Evolutionary conservation across 2,797 vertebrate genomes (phyloP).

Genomic region (Lithobates sylvaticus): DNA sequence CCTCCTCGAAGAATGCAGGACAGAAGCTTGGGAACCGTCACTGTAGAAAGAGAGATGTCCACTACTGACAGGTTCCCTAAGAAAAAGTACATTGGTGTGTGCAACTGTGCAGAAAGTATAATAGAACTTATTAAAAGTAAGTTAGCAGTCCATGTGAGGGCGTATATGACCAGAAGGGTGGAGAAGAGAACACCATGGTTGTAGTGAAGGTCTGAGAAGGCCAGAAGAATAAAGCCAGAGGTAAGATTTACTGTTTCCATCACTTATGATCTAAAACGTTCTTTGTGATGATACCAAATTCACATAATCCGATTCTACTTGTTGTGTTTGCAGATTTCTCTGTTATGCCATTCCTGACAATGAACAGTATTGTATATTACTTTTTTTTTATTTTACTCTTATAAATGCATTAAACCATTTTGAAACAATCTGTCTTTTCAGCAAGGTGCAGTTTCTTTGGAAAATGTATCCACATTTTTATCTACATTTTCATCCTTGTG

Average conservation of each 20-base stretch:
- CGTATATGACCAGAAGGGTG: background rate
- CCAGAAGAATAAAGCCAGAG: background rate
- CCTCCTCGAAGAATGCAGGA: background rate
- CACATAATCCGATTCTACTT: too few relatives aligned
- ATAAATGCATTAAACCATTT: too few relatives aligned
- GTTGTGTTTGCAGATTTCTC: too few relatives aligned
- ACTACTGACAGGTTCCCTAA: conserved; percentile 2
- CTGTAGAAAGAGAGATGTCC: conserved; percentile 1
- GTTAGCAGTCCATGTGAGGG: background rate
- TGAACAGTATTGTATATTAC: too few relatives aligned
- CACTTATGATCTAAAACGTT: too few relatives aligned
- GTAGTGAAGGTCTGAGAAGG: background rate
- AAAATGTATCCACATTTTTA: too few relatives aligned
- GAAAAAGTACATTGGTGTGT: conserved; percentile 42
- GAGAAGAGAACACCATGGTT: background rate
- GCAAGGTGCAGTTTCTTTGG: too few relatives aligned
- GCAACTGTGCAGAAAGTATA: background rate
- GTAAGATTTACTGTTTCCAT: background rate
- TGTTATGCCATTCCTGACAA: too few relatives aligned
- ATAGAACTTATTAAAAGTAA: background rate
- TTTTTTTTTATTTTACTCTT: too few relatives aligned
- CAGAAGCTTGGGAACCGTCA: conserved; percentile 20
- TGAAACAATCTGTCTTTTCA: too few relatives aligned
- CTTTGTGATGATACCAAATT: too few relatives aligned
- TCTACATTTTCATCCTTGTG: too few relatives aligned